phyloP scores from a whole-genome alignment of 2,113 vertebrate genomes.

The Bos indicus region DNA sequence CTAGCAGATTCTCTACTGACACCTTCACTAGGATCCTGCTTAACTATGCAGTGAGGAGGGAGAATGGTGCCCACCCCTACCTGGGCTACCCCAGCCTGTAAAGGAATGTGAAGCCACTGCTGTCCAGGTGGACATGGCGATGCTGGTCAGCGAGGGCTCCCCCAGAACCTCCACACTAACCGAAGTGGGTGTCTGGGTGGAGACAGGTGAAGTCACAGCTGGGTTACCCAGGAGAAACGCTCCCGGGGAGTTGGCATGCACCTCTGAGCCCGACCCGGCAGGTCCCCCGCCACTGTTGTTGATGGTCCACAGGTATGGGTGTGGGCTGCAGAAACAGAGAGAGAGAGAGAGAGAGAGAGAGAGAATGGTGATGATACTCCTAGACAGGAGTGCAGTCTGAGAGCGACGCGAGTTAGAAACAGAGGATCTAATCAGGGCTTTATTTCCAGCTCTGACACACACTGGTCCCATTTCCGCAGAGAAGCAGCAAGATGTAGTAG shows the following conservation, averaged over 20 bases:
- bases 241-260: conserved; percentile 71
- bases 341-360: background rate
- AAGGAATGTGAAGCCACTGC: conserved; percentile 86
- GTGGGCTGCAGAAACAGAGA: conserved; percentile 84
- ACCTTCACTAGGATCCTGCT: background rate
- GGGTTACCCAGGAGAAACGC: conserved; percentile 83
- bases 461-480: background rate
- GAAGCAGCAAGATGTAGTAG: rapidly evolving
- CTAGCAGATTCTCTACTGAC: background rate
- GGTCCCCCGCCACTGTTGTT: conserved; percentile 79
- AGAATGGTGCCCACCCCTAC: conserved; percentile 32
- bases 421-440: rapidly evolving
- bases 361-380: rapidly evolving
- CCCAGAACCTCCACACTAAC: conserved; percentile 80
- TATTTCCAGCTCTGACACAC: background rate
- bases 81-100: conserved; percentile 63
- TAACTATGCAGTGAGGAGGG: conserved; percentile 47
- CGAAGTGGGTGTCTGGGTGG: conserved; percentile 78
- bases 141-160: conserved; percentile 81
- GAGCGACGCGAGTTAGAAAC: rapidly evolving
- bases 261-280: conserved; percentile 68
- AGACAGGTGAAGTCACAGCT: conserved; percentile 78
- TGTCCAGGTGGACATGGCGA: conserved; percentile 83
- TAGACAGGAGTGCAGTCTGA: rapidly evolving
- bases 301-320: conserved; percentile 92